phyloP scores from a whole-genome alignment of 2,113 vertebrate species.

The Tetraodon nigroviridis region DNA sequence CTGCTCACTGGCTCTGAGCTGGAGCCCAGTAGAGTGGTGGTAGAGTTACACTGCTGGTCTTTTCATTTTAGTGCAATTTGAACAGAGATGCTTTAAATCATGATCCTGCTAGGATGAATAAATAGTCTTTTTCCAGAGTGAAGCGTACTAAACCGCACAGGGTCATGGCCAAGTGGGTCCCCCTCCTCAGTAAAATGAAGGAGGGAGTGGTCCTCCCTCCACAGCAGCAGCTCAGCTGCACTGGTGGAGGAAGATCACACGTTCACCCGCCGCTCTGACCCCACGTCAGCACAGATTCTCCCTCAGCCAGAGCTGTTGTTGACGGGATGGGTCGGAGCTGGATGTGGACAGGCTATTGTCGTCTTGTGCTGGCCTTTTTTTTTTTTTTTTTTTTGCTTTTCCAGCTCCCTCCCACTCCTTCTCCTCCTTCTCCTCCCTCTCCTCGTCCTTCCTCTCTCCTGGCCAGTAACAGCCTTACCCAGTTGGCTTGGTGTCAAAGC shows the following conservation, averaged over 20 bases:
- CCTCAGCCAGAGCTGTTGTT: constrained; percentile 27
- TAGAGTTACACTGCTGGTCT: too few relatives aligned
- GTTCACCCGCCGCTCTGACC: constrained; percentile 25
- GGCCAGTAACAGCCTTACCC: constrained; percentile 77
- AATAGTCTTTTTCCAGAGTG: too few relatives aligned
- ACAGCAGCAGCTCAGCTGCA: constrained; percentile 46
- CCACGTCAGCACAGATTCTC: constrained; percentile 30
- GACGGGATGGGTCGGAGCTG: constrained; percentile 34
- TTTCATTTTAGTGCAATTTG: too few relatives aligned
- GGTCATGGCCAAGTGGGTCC: constrained; percentile 34
- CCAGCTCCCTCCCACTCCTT: constrained; percentile 37
- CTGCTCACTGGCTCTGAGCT: too few relatives aligned
- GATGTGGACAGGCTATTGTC: constrained; percentile 69
- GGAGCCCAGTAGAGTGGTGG: too few relatives aligned
- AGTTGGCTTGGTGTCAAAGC: constrained; percentile 75
- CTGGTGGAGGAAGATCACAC: constrained; percentile 69
- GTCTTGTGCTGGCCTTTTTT: constrained; percentile 61
- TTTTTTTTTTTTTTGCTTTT: constrained; percentile 56
- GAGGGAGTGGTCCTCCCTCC: constrained; percentile 31
- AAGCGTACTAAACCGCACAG: neutral
- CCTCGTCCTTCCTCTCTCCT: constrained; percentile 61
- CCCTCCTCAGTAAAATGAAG: constrained; percentile 20
- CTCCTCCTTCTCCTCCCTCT: constrained; percentile 45
- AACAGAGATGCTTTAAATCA: too few relatives aligned
- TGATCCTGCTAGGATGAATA: too few relatives aligned